A percentile compares a stretch with the other conserved stretches of the same genome.
phyloP scores from a whole-genome alignment of 64 coral and sea anemone genomes.

The Acropora yongei region DNA sequence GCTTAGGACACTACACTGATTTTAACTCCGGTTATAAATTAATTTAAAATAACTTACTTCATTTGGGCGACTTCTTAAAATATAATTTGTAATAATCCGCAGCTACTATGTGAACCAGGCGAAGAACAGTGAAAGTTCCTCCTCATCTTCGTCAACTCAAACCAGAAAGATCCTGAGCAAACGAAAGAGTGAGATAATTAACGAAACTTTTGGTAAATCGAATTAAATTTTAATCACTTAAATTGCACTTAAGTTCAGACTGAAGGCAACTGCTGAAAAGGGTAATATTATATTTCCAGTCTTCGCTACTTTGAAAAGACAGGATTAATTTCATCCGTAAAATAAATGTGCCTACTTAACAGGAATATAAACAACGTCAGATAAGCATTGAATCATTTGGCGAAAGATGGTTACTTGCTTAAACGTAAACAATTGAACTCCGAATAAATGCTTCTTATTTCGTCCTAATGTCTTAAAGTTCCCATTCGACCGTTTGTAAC shows the following conservation, averaged over 20 bases:
- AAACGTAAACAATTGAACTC: too few relatives aligned
- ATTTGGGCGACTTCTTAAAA: not conserved
- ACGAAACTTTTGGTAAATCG: not conserved
- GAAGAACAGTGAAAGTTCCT: not conserved
- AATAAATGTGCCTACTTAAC: too few relatives aligned
- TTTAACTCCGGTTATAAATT: too few relatives aligned
- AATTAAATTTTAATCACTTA: not conserved
- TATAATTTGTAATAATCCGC: not conserved
- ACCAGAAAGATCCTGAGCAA: not conserved
- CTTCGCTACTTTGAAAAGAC: not conserved
- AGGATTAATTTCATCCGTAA: not conserved
- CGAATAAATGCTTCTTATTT: too few relatives aligned
- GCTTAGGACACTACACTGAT: too few relatives aligned
- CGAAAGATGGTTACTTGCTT: too few relatives aligned
- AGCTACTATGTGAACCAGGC: not conserved
- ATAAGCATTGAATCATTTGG: too few relatives aligned
- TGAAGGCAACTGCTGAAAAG: too few relatives aligned
- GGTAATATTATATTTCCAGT: not conserved
- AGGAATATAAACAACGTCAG: too few relatives aligned
- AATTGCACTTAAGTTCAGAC: not conserved
- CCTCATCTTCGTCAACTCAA: not conserved
- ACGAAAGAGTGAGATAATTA: not conserved
- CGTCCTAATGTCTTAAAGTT: too few relatives aligned
- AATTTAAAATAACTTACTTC: too few relatives aligned
- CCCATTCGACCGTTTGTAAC: too few relatives aligned